Evolutionary conservation across 2,113 vertebrate species (phyloP).

Genomic region (Pampusana beccarii): DNA sequence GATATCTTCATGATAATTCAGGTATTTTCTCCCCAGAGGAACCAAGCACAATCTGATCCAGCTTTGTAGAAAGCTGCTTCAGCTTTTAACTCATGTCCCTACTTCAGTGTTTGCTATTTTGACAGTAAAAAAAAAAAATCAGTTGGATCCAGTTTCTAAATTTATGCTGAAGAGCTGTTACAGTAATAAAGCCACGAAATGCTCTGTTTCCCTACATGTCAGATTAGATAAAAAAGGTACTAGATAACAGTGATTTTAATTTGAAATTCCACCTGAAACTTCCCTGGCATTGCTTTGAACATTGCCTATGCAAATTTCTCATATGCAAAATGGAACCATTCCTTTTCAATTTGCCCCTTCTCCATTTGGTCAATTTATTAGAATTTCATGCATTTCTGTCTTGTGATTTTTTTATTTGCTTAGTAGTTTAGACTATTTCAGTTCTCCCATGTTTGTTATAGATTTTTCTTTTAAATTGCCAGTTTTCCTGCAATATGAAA

Average conservation of each 20-base stretch:
- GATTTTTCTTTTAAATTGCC: conserved; percentile 40
- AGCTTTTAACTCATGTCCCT: not conserved
- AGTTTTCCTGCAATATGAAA: not conserved
- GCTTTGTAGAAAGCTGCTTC: not conserved
- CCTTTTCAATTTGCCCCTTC: not conserved
- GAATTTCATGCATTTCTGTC: not conserved
- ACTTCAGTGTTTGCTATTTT: not conserved
- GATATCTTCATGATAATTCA: fast-evolving
- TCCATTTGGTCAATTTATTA: conserved; percentile 10
- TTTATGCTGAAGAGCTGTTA: not conserved
- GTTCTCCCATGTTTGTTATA: not conserved
- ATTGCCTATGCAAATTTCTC: not conserved
- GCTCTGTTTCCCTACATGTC: not conserved
- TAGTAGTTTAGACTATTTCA: not conserved
- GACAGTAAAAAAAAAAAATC: not conserved
- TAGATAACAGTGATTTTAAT: not conserved
- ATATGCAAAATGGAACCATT: not conserved
- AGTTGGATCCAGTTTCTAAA: not conserved
- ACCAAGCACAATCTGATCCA: not conserved
- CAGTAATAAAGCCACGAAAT: not conserved
- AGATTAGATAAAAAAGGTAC: not conserved
- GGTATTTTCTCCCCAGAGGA: not conserved
- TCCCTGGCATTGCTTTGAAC: fast-evolving
- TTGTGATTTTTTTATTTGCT: not conserved
- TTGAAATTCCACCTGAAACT: not conserved